Evolutionary conservation across 1,140 invertebrate genomes (phyloP), one percentile per base, ranked within the genome.

Genomic region (Eciton burchellii): DNA sequence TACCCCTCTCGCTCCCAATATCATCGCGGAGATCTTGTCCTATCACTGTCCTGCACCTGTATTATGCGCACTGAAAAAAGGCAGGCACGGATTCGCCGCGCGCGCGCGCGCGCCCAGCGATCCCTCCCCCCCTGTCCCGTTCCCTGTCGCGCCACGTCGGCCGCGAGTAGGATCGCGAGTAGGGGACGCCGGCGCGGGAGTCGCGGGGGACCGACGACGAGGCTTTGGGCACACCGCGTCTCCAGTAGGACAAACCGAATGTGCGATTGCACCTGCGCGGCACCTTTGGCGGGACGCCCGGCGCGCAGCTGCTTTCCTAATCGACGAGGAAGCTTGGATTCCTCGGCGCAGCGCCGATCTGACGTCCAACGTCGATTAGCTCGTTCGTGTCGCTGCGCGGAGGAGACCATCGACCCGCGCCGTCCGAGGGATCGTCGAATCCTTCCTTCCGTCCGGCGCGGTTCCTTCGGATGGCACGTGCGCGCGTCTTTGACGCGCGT

Each of bases 1-100:
- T 21, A 73, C 81, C 62, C 41, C 66, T 81, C 59, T 70, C 74
- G 81, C 73, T 66, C 83, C 35, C 84, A 82, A 89, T 91, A 91
- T 92, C 89, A 85, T 73, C 86, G 87, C 86, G 81, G 84, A 91
- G 91, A 91, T 92, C 91, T 90, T 87, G 86, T 90, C 87, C 89
- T 82, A 83, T 87, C 87, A n/a, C n/a, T 60, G 43, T 65, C 49
- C 57, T 62, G 84, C 81, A 82, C 81, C 82, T 83, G 88, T 74
- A 82, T 89, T 87, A 84, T 86, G 76, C 76, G 82, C 85, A 56
- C 62, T 74, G 83, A 88, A 89, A 90, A 82, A 88, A 89, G 84
- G 35, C 63, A 79, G 74, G 56, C 52, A 79, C 35, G 63, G 62
- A 66, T 77, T 65, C 60, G 16, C 72, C 21, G 29, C n/a, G 60